Evolutionary conservation across 2,888 invertebrate genomes (phyloP).

Genomic region (Noctua janthina): DNA sequence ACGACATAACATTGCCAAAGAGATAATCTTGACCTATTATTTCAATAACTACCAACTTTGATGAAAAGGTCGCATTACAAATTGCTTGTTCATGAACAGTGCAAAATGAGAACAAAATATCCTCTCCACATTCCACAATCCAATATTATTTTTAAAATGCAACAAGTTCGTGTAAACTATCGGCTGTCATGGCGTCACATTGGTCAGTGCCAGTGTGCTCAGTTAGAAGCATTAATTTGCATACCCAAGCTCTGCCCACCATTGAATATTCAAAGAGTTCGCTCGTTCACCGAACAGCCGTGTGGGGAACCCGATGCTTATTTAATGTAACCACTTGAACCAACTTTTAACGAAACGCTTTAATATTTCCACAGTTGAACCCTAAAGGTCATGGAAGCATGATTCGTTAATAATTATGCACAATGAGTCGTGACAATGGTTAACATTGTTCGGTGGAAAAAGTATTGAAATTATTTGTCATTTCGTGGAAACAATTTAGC

Average conservation of each 20-base stretch:
- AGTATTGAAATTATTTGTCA: slow-evolving; percentile 27
- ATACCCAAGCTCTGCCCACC: slow-evolving; percentile 57
- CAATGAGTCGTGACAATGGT: slow-evolving; percentile 51
- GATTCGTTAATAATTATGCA: slow-evolving; percentile 53
- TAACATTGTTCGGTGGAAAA: slow-evolving; percentile 30
- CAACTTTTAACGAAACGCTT: slow-evolving; percentile 49
- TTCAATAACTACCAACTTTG: not conserved
- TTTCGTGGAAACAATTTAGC: slow-evolving; percentile 27
- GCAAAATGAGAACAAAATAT: not conserved
- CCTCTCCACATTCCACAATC: not conserved
- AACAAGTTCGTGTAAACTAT: slow-evolving; percentile 30
- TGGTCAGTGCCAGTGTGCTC: slow-evolving; percentile 31
- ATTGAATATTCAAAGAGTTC: slow-evolving; percentile 66
- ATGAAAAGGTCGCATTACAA: not conserved
- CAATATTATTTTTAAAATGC: slow-evolving; percentile 9
- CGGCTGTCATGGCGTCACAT: slow-evolving; percentile 15
- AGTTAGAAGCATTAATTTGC: slow-evolving; percentile 62
- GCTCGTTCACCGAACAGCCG: slow-evolving; percentile 34
- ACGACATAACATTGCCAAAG: too few relatives aligned
- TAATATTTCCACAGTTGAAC: slow-evolving; percentile 53
- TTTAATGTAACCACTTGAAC: slow-evolving; percentile 57
- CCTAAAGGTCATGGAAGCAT: slow-evolving; percentile 51
- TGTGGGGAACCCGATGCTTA: slow-evolving; percentile 55
- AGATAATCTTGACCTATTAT: not conserved
- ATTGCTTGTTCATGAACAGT: not conserved